Base-by-base conservation (phyloP, 2,888 invertebrate species). In the Zygaena filipendulae region DNA sequence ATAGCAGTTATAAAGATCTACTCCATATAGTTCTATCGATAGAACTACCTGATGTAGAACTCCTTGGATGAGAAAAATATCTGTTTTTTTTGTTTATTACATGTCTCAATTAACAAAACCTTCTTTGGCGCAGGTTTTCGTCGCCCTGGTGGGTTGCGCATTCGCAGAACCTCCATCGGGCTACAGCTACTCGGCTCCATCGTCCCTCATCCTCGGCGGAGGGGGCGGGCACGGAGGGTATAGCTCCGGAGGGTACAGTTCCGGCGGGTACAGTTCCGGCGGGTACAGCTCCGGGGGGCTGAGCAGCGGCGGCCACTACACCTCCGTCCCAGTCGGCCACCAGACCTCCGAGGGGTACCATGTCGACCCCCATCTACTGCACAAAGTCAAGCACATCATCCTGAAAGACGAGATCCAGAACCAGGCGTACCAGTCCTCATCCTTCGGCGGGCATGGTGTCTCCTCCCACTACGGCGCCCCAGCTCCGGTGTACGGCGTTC, bases 361-460 rank as follows among this genome's bases (percentile, higher is more conserved):
- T 66, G 89, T 92, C 36, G 92, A 92, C 75, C 85, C 85, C 27
- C 87, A 87, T 45, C 85, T 92, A 42, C 82, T 92, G 44, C 88
- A 91, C 57, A 90, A 92, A 70, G 88, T 92, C 59, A 87, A 90
- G 60, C 88, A 91, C 74, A 91, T 92, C 66, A 84, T 92, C 50
- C 82, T 92, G 45, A 89, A 88, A 54, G 92, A 92, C 64, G 92
- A 92, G 66, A 66, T 81, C 54, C 81, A 80, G 31, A 79, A 83
- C 52, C 75, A 82, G 39, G 79, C 72, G 16, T 67, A 58, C 59
- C 70, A 71, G 22, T 66, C 70, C 12, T 74, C 83, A 39, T 35
- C 36, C 14, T 67, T 69, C 32, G 77, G 81, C 13, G 62, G 68
- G 11, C 82, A 83, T 39, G 79, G 77, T 2, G 67, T 84, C 42